These are phyloP conservation scores for Brenthis hecate DNA, from an alignment of 2,888 invertebrate genomes.

Conservation along the genomic window DNA sequence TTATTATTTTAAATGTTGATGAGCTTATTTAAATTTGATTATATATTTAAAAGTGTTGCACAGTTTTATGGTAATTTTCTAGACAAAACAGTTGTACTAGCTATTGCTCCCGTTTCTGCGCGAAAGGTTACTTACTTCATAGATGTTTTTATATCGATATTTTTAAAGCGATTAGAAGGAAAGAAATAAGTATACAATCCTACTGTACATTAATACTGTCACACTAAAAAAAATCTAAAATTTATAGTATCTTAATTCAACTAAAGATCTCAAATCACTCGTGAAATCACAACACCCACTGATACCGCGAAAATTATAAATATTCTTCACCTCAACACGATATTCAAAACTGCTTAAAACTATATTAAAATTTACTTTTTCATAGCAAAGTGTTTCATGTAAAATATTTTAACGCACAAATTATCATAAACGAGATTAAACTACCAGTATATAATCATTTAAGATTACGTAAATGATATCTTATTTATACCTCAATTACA, in stretches of 20 bases:
- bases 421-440: background rate
- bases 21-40: too few relatives aligned
- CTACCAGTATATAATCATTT: background rate
- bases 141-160: too few relatives aligned
- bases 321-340: slow-evolving; percentile 30
- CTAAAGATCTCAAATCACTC: slow-evolving; percentile 40
- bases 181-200: too few relatives aligned
- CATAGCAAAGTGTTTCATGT: background rate
- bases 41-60: too few relatives aligned
- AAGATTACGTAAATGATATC: background rate
- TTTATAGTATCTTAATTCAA: background rate
- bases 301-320: slow-evolving; percentile 30
- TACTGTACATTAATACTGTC: too few relatives aligned
- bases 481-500: background rate
- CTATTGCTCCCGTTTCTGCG: too few relatives aligned
- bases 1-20: too few relatives aligned
- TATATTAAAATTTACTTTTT: slow-evolving; percentile 18
- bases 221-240: background rate
- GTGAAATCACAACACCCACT: slow-evolving; percentile 43
- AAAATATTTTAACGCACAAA: background rate
- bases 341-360: slow-evolving; percentile 18
- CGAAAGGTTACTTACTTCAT: too few relatives aligned
- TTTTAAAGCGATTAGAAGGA: too few relatives aligned
- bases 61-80: too few relatives aligned
- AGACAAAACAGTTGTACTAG: too few relatives aligned